Conservation (phyloP, 2,113 vertebrate species). For the Amblyopsis rosae region DNA sequence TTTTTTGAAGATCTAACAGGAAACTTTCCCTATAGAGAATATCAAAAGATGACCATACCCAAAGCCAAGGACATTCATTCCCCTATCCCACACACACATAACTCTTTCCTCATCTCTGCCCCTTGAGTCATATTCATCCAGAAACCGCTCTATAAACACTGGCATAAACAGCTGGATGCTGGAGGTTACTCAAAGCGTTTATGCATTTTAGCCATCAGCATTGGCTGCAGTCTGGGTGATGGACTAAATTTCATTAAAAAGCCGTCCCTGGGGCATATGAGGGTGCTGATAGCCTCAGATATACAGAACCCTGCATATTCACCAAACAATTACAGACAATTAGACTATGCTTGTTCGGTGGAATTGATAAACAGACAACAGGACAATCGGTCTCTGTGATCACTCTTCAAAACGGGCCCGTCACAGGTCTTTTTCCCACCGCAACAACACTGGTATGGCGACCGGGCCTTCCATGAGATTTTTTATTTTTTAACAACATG, state of each 20-base stretch:
- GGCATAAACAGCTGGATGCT: constrained; percentile 12
- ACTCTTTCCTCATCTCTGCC: background rate
- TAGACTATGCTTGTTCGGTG: no score
- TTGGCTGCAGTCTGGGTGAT: background rate
- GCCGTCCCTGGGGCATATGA: background rate
- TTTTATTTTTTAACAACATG: no score
- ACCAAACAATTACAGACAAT: no score
- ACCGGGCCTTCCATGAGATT: no score
- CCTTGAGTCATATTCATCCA: background rate
- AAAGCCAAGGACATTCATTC: background rate
- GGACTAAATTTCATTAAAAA: background rate
- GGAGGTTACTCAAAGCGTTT: background rate
- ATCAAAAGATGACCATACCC: background rate
- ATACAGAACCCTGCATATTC: no score
- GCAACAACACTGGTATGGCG: no score
- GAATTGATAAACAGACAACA: no score
- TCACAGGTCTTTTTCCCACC: no score
- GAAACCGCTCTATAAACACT: background rate
- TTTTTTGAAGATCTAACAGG: no score
- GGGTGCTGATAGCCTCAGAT: no score
- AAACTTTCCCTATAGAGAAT: background rate
- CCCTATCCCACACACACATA: background rate
- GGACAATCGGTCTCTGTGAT: no score
- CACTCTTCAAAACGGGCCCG: no score
- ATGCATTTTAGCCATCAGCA: background rate